Evolutionary conservation across 1,140 invertebrate genomes (phyloP).

Genomic region (Hycleus cichorii): DNA sequence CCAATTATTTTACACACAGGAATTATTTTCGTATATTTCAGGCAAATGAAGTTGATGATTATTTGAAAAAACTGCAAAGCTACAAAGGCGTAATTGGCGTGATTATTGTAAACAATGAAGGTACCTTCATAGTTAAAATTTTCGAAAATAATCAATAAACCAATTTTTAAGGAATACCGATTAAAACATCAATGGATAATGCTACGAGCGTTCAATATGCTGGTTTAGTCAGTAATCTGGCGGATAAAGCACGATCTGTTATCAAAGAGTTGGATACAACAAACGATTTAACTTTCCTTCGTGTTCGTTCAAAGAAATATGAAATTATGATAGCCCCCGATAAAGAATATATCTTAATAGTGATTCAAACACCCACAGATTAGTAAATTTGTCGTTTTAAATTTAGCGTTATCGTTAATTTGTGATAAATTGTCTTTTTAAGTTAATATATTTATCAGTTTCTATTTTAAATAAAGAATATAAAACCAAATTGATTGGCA

Average conservation of each 20-base stretch:
- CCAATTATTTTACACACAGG: too few relatives aligned
- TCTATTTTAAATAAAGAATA: too few relatives aligned
- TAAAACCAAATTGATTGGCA: too few relatives aligned
- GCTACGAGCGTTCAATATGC: constrained; percentile 93
- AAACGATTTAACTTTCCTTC: constrained; percentile 93
- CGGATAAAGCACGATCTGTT: constrained; percentile 86
- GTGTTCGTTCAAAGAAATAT: constrained; percentile 93
- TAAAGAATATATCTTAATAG: constrained; percentile 76
- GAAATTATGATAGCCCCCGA: constrained; percentile 96
- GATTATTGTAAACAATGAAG: constrained; percentile 94
- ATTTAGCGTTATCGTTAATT: too few relatives aligned
- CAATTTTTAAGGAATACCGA: constrained; percentile 68
- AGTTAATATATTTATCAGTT: too few relatives aligned
- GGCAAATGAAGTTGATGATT: constrained; percentile 95
- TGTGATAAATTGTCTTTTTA: too few relatives aligned
- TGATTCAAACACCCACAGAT: constrained; percentile 75
- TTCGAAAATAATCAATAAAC: constrained; percentile 1
- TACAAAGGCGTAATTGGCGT: constrained; percentile 96
- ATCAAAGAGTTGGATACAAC: constrained; percentile 93
- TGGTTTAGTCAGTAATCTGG: constrained; percentile 82
- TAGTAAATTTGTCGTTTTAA: constrained; percentile 27
- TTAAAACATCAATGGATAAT: constrained; percentile 94
- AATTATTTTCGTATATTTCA: constrained; percentile 36
- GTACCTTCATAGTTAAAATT: constrained; percentile 43
- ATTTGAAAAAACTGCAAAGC: constrained; percentile 88